Percentiles rank a stretch among this genome's conserved stretches.
These are phyloP conservation scores for Actenoides hombroni DNA, from an alignment of 2,113 vertebrate genomes.

Conservation along the genomic window DNA sequence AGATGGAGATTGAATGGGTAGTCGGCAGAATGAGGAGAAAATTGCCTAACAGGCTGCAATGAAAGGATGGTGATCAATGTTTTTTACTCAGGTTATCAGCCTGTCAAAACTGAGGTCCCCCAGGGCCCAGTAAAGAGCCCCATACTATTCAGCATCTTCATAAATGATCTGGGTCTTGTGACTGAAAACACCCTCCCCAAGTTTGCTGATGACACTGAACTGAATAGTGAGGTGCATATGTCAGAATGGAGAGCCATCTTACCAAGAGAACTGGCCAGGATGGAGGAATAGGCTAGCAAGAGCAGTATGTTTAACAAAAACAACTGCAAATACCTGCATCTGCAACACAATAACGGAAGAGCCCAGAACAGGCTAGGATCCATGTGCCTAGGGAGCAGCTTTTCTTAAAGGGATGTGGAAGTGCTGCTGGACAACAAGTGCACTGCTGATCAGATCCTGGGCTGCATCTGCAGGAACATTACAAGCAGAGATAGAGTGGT, in stretches of 20 bases:
- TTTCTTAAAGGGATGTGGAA: neutral
- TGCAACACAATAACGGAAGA: neutral
- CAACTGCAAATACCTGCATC: neutral
- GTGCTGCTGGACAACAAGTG: neutral
- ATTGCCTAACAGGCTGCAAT: neutral
- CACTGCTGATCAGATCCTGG: neutral
- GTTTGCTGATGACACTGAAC: neutral
- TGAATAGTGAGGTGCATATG: fast-evolving
- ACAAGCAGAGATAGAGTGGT: neutral
- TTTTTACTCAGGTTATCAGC: neutral
- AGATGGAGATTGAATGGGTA: neutral
- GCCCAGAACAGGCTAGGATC: neutral
- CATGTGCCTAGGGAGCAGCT: neutral
- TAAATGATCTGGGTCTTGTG: neutral
- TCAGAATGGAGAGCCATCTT: neutral
- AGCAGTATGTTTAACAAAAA: too few species aligned
- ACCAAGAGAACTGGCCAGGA: neutral
- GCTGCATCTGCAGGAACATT: neutral
- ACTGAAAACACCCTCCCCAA: neutral
- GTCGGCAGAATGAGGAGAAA: neutral
- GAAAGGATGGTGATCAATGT: neutral
- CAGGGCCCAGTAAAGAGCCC: neutral
- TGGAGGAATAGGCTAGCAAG: neutral
- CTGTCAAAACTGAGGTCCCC: neutral
- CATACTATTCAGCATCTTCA: neutral